phyloP scores from a whole-genome alignment of 2,888 invertebrate genomes.

The Dugesia japonica region DNA sequence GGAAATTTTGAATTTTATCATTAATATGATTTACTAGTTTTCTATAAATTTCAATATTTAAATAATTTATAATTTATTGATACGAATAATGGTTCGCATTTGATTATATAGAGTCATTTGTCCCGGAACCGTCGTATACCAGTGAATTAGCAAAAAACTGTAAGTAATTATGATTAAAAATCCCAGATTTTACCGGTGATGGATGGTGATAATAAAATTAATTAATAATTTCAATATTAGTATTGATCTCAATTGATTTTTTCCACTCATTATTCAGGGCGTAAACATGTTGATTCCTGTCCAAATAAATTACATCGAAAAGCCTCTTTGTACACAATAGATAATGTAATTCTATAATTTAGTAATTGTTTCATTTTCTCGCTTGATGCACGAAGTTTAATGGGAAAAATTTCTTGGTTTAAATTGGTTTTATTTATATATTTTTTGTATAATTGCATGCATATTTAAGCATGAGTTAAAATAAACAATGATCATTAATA shows the following conservation, averaged over 20 bases:
- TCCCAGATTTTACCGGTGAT: background rate
- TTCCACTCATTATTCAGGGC: background rate
- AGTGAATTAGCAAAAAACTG: background rate
- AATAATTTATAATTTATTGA: background rate
- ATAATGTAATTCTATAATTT: background rate
- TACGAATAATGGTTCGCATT: background rate
- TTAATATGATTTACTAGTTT: too few relatives aligned
- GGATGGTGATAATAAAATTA: background rate
- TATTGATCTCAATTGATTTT: background rate
- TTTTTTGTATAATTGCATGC: background rate
- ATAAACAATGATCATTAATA: too few relatives aligned
- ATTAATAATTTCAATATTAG: background rate
- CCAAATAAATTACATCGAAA: background rate
- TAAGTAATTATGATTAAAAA: background rate
- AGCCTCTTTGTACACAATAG: background rate
- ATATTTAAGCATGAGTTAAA: background rate
- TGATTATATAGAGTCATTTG: background rate
- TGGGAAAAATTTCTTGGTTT: too few relatives aligned
- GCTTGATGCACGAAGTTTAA: background rate
- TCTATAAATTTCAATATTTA: too few relatives aligned
- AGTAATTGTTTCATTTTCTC: background rate
- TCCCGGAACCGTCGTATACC: background rate
- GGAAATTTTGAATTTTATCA: too few relatives aligned
- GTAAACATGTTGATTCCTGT: background rate
- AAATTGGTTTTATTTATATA: too few relatives aligned